A percentile compares a stretch with the other conserved stretches of the same genome.
Conservation (phyloP, 2,888 invertebrate genomes). For the Bombylius discolor region DNA sequence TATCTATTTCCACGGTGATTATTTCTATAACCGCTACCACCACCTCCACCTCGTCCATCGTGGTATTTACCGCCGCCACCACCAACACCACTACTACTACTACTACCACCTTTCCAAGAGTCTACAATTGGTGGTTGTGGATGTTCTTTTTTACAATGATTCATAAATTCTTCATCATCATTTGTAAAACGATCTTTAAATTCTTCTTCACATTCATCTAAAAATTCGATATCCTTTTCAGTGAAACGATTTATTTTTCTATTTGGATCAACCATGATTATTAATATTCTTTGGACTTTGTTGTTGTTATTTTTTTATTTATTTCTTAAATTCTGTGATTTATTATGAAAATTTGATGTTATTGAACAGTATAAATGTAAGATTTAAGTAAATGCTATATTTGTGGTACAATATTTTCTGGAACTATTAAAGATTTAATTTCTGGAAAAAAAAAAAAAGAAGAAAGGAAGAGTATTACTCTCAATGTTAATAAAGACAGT, state of each 20-base stretch:
- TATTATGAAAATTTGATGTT: background rate
- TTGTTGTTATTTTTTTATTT: too few species aligned
- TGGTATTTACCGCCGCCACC: background rate
- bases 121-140: conserved; percentile 47
- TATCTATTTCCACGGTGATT: background rate
- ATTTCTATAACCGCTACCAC: background rate
- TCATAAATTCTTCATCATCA: conserved; percentile 48
- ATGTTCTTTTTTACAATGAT: conserved; percentile 33
- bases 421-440: background rate
- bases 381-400: background rate
- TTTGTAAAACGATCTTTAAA: conserved; percentile 49
- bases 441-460: background rate
- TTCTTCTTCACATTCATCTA: conserved; percentile 49
- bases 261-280: conserved; percentile 36
- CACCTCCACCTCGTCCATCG: conserved; percentile 3
- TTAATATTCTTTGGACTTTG: background rate
- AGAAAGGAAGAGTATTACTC: background rate
- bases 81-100: background rate
- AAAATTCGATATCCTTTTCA: conserved; percentile 44
- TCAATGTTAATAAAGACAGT: background rate
- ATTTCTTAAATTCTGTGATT: background rate
- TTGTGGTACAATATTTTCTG: background rate
- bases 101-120: conserved; percentile 35
- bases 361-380: background rate
- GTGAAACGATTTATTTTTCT: conserved; percentile 40